Evolutionary conservation across 2,113 vertebrate genomes (phyloP).

Genomic region (Sceloporus undulatus): DNA sequence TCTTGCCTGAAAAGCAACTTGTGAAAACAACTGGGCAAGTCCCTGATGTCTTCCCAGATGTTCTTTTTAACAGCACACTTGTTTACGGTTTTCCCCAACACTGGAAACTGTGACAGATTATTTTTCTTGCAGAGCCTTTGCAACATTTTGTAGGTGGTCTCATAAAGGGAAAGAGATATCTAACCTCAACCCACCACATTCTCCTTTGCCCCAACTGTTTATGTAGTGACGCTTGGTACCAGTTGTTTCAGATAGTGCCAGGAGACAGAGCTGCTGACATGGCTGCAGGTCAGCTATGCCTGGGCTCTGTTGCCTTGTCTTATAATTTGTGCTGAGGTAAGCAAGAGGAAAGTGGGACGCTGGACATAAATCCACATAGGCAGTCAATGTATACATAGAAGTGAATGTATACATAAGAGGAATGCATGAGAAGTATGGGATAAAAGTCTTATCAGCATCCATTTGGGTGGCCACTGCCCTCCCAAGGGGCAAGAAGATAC

Average conservation of each 20-base stretch:
- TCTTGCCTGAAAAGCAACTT: conserved; percentile 58
- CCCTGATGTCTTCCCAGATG: conserved; percentile 62
- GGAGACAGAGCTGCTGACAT: conserved; percentile 2
- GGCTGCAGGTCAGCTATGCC: conserved; percentile 26
- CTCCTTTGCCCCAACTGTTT: conserved; percentile 73
- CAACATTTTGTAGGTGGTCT: conserved; percentile 78
- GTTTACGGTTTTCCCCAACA: conserved; percentile 72
- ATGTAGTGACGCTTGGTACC: conserved; percentile 70
- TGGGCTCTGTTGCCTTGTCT: background rate
- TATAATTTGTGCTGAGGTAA: background rate
- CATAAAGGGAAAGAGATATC: conserved; percentile 75
- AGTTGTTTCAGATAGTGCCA: conserved; percentile 56
- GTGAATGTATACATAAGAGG: background rate
- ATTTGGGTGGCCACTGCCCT: conserved; percentile 26
- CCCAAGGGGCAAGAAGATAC: background rate
- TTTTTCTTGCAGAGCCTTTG: conserved; percentile 69
- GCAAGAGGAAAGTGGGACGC: background rate
- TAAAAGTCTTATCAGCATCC: conserved; percentile 13
- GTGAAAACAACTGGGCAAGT: conserved; percentile 65
- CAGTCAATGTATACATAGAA: conserved; percentile 2
- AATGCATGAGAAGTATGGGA: conserved; percentile 7
- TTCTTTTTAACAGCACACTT: conserved; percentile 73
- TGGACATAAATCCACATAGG: background rate
- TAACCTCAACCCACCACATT: conserved; percentile 69
- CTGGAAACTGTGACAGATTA: conserved; percentile 68